phyloP scores from a whole-genome alignment of 2,797 vertebrate genomes.

The Onychomys leucogaster region DNA sequence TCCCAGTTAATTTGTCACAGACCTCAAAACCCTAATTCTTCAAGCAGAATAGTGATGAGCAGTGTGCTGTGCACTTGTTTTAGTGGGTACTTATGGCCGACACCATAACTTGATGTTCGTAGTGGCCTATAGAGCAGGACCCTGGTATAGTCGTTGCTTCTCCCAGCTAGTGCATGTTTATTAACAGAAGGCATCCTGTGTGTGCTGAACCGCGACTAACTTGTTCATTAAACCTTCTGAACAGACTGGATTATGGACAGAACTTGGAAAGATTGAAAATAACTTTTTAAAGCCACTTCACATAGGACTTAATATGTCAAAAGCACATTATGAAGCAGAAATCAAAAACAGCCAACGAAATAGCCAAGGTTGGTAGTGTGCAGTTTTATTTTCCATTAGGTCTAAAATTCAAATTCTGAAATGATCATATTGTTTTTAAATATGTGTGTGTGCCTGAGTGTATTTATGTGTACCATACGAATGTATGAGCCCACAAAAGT shows the following conservation, averaged over 20 bases:
- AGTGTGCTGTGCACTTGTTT: background rate
- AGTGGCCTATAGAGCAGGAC: constrained; percentile 27
- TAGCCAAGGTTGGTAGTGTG: constrained; percentile 87
- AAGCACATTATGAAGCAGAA: constrained; percentile 93
- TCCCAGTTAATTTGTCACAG: background rate
- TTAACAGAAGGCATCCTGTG: background rate
- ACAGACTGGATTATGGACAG: constrained; percentile 91
- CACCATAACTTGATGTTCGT: background rate
- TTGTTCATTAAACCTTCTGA: constrained; percentile 75
- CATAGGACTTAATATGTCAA: constrained; percentile 94
- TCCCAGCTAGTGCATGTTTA: background rate
- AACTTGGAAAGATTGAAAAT: constrained; percentile 90
- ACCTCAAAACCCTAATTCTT: constrained; percentile 28
- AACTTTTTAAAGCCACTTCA: constrained; percentile 92
- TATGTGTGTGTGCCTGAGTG: background rate
- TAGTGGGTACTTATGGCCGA: background rate
- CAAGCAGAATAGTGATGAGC: background rate
- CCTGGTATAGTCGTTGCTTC: background rate
- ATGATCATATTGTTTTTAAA: background rate
- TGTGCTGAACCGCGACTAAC: constrained; percentile 54
- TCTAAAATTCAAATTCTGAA: constrained; percentile 57
- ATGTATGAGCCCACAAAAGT: background rate
- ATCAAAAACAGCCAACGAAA: constrained; percentile 92
- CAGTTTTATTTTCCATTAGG: constrained; percentile 44
- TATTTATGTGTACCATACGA: background rate